Percentiles rank a stretch among this genome's conserved stretches.
Conservation (phyloP, 2,888 invertebrate genomes). For the Stenoptilia bipunctidactyla region DNA sequence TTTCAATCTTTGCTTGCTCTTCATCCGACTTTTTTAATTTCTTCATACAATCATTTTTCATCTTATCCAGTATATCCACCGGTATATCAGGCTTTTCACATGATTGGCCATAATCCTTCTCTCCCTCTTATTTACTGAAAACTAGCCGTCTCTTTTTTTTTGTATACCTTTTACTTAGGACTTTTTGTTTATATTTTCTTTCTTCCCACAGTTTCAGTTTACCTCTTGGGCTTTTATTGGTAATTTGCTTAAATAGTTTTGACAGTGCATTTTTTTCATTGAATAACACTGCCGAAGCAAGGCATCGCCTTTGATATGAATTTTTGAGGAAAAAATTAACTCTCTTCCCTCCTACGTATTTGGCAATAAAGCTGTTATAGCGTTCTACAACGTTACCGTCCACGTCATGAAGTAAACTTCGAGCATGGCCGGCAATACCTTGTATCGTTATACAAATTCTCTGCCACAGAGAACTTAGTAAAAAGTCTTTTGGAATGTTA, state of each 20-base stretch:
- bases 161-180: slow-evolving; percentile 1
- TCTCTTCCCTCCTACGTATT: slow-evolving; percentile 10
- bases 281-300: background rate
- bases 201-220: background rate
- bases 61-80: background rate
- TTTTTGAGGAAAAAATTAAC: background rate
- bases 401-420: background rate
- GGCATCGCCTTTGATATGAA: slow-evolving; percentile 2
- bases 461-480: background rate
- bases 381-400: slow-evolving; percentile 5
- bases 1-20: background rate
- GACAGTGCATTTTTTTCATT: background rate
- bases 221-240: slow-evolving; percentile 1
- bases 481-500: background rate
- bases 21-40: slow-evolving; percentile 4
- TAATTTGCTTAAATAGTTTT: background rate
- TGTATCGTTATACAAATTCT: background rate
- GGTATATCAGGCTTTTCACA: background rate
- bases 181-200: background rate
- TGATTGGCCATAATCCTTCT: slow-evolving; percentile 1
- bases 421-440: background rate
- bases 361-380: slow-evolving; percentile 11
- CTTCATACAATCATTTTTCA: background rate
- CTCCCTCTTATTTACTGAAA: background rate
- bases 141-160: background rate